Evolutionary conservation across 2,888 invertebrate species (phyloP).

Genomic region (Leuctra nigra): DNA sequence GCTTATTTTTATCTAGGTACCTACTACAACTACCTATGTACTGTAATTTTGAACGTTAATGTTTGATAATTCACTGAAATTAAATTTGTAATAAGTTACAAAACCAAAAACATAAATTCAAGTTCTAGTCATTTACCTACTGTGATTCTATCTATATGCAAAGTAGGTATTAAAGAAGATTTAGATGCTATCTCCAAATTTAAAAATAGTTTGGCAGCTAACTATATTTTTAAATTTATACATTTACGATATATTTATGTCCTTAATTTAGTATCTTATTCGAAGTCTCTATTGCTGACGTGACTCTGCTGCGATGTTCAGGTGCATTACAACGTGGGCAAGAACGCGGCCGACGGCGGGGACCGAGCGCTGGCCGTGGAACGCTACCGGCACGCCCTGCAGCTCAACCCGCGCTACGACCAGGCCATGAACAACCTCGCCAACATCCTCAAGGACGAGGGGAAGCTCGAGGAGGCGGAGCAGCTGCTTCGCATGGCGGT

Average conservation of each 20-base stretch:
- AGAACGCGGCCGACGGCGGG: slow-evolving; percentile 71
- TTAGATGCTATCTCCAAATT: background rate
- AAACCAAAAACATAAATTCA: no score
- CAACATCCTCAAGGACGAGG: slow-evolving; percentile 70
- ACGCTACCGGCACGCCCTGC: slow-evolving; percentile 72
- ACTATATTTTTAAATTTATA: background rate
- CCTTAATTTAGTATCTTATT: no score
- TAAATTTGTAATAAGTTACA: no score
- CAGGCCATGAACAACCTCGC: slow-evolving; percentile 93
- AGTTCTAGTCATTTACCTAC: no score
- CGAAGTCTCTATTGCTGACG: no score
- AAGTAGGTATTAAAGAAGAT: background rate
- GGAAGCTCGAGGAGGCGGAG: slow-evolving; percentile 63
- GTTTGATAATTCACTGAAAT: no score
- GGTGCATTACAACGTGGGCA: slow-evolving; percentile 76
- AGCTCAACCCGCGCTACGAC: slow-evolving; percentile 72
- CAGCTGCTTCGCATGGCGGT: slow-evolving; percentile 65
- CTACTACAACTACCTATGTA: no score
- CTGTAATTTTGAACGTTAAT: no score
- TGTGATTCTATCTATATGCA: no score
- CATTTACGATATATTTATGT: background rate
- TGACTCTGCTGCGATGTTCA: background rate
- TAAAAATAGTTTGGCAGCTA: background rate
- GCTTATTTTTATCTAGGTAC: no score
- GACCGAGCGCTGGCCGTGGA: slow-evolving; percentile 60